Base-by-base conservation (phyloP, 2,113 vertebrate species). In the Lepidothrix coronata region DNA sequence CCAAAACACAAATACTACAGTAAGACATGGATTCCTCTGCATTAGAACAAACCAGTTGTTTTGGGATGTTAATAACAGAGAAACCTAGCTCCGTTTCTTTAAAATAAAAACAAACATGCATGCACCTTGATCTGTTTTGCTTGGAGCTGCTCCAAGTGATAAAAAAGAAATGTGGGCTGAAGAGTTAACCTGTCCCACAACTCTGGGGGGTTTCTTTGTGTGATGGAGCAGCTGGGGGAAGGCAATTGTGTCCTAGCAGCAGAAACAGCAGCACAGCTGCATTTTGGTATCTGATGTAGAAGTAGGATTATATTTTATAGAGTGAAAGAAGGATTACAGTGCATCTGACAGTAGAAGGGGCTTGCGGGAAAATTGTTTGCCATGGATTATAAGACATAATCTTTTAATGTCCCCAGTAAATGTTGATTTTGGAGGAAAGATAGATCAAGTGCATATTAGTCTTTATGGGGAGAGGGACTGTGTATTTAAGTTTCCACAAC, bases 381-480 rank as follows among this genome's bases (percentile, higher is more conserved):
- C 9, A 4, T 58, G 89, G 80, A 93, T 96, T 96, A 95, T 46
- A 49, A 80, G 30, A 57, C 57, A 70, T 95, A 95, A 91, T 94
- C 80, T 94, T 94, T 95, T 95, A 95, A 96, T 94, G 89, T 91
- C 74, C 31, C n/a, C 61, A 79, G n/a, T 76, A 90, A 93, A 94
- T 76, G 37, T 80, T 68, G 88, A 81, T 79, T 96, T 88, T 94
- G 70, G 46, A 77, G 71, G 48, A 63, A 86, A 87, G 59, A 68
- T 43, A 92, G 62, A 84, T 44, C 75, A 84, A 79, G 48, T 4
- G 31, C 31, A 25, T 65, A 77, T 84, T 85, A 96, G 65, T 78
- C n/a, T 91, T 94, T 44, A 49, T 2, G 19, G 30, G 13, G 10
- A 73, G n/a, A 62, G 46, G 12, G 22, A 33, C 5, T 43, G 65